Evolutionary conservation across 2,113 vertebrate species (phyloP).

Genomic region (Orycteropus afer): DNA sequence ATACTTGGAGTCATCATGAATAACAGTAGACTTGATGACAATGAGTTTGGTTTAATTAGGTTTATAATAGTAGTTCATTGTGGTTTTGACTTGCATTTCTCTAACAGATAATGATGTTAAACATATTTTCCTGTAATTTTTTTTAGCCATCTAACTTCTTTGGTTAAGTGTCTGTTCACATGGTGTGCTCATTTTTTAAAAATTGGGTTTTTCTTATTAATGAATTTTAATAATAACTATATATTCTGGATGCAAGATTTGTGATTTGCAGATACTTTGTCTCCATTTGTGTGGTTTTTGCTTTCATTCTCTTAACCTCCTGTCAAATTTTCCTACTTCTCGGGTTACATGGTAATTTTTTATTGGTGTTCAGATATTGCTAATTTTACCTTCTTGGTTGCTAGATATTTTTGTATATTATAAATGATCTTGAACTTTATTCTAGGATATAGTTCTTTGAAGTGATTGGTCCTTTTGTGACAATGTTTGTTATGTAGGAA

Average conservation of each 20-base stretch:
- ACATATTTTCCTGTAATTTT: neutral
- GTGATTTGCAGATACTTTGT: neutral
- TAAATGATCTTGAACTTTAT: neutral
- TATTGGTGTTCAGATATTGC: neutral
- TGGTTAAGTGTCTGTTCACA: neutral
- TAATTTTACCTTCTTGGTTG: neutral
- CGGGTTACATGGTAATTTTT: too few species aligned
- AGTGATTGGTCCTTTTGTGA: neutral
- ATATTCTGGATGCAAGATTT: neutral
- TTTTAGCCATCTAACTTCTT: neutral
- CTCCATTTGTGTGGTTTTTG: too few species aligned
- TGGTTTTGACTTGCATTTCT: neutral
- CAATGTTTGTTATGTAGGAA: neutral
- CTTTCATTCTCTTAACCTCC: too few species aligned
- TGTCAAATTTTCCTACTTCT: too few species aligned
- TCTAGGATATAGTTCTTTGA: neutral
- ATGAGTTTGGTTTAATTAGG: too few species aligned
- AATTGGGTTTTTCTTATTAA: neutral
- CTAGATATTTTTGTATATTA: neutral
- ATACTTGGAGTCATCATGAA: too few species aligned
- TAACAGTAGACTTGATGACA: too few species aligned
- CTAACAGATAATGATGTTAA: neutral
- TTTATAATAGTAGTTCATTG: neutral
- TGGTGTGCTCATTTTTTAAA: too few species aligned
- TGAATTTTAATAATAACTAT: neutral